These are phyloP conservation scores for Drosophila dives DNA, from an alignment of 2,888 invertebrate genomes.

Conservation along the genomic window DNA sequence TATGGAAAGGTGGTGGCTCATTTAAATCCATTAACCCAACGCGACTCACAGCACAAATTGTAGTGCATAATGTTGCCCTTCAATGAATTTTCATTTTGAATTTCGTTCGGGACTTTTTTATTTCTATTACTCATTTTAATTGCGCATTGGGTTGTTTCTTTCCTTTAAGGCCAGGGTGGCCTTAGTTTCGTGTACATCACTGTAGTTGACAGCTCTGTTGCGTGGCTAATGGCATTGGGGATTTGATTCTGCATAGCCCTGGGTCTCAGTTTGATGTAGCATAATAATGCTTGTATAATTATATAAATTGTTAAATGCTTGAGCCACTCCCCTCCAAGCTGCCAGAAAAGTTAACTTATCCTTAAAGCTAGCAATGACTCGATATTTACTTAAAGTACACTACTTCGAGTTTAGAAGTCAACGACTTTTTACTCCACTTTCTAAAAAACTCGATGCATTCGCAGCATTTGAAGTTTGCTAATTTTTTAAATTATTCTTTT, in stretches of 20 bases:
- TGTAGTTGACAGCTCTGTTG: constrained; percentile 69
- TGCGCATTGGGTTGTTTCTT: constrained; percentile 46
- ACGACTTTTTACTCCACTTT: background rate
- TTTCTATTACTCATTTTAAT: constrained; percentile 61
- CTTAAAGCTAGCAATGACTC: background rate
- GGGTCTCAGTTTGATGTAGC: constrained; percentile 49
- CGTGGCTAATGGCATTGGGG: constrained; percentile 66
- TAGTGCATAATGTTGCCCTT: constrained; percentile 40
- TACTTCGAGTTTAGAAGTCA: background rate
- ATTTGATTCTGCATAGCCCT: constrained; percentile 30
- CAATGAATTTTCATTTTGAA: constrained; percentile 58
- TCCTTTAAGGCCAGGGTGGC: constrained; percentile 50
- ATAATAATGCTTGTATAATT: constrained; percentile 59
- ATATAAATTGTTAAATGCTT: constrained; percentile 44
- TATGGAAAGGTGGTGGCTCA: constrained; percentile 51
- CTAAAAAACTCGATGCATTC: background rate
- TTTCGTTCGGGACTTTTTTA: constrained; percentile 19
- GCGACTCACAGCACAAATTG: constrained; percentile 7
- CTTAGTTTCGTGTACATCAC: constrained; percentile 31
- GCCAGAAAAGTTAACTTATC: background rate
- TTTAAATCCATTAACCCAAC: constrained; percentile 67
- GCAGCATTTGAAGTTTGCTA: background rate
- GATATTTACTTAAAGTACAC: background rate
- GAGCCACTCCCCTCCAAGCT: constrained; percentile 9
- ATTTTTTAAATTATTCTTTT: background rate